Percentiles rank a stretch among this genome's conserved stretches.
Conservation (phyloP, 2,113 vertebrate genomes). For the Eira barbara region DNA sequence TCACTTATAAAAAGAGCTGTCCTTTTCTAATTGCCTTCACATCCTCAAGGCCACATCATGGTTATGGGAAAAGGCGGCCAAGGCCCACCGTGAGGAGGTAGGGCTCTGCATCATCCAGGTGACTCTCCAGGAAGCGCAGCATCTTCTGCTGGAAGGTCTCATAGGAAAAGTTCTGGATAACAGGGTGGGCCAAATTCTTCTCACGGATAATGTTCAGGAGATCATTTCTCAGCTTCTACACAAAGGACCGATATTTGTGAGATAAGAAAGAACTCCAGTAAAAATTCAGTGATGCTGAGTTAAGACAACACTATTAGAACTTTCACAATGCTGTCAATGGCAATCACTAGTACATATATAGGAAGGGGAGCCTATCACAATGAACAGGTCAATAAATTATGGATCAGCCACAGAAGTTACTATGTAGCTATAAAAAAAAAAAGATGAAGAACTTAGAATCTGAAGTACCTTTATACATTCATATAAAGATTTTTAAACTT, state of each 20-base stretch:
- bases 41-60: not conserved
- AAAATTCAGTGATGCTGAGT: conserved; percentile 13
- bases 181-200: conserved; percentile 82
- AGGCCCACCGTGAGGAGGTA: conserved; percentile 85
- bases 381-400: not conserved
- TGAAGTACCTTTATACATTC: not conserved
- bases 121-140: conserved; percentile 83
- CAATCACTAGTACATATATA: not conserved
- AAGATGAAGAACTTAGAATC: not conserved
- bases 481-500: conserved; percentile 14
- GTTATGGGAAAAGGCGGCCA: not conserved
- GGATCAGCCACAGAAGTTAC: not conserved
- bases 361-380: not conserved
- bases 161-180: conserved; percentile 86
- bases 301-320: not conserved
- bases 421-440: not conserved
- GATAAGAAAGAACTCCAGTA: conserved; percentile 15
- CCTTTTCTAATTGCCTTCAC: not conserved
- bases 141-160: conserved; percentile 87
- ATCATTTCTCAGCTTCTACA: conserved; percentile 83
- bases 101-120: conserved; percentile 81
- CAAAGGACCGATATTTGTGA: not conserved
- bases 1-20: not conserved
- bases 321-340: not conserved
- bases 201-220: conserved; percentile 84